phyloP scores from a whole-genome alignment of 2,113 vertebrate genomes.

The Carassius auratus region DNA sequence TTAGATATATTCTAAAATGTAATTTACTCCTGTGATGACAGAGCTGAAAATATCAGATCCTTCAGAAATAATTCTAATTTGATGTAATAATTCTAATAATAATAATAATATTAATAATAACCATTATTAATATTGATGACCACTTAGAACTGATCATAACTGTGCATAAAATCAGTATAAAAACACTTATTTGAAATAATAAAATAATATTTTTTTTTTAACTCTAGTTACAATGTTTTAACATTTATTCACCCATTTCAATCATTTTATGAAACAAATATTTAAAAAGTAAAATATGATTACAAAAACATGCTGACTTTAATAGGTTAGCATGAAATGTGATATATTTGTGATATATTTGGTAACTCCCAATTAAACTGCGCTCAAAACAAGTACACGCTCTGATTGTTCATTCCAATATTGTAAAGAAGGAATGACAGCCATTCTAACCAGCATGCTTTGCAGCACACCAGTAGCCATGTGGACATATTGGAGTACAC shows the following conservation, averaged over 20 bases:
- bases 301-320: not conserved
- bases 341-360: not conserved
- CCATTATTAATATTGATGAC: not conserved
- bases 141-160: no score
- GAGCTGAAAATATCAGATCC: no score
- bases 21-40: no score
- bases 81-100: no score
- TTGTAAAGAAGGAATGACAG: conserved; percentile 30
- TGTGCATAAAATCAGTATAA: no score
- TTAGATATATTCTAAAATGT: no score
- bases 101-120: not conserved
- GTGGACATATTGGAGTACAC: conserved; percentile 34
- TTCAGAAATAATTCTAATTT: no score
- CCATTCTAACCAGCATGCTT: conserved; percentile 28
- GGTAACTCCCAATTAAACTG: not conserved
- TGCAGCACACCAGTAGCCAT: conserved; percentile 22
- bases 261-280: not conserved
- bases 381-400: not conserved
- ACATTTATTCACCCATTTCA: not conserved
- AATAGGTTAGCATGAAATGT: not conserved
- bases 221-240: no score
- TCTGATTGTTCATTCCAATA: conserved; percentile 42
- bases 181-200: no score
- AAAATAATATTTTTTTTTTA: not conserved
- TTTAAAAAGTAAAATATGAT: not conserved